Evolutionary conservation across 2,888 invertebrate species (phyloP).

Genomic region (Petrolisthes cinctipes): DNA sequence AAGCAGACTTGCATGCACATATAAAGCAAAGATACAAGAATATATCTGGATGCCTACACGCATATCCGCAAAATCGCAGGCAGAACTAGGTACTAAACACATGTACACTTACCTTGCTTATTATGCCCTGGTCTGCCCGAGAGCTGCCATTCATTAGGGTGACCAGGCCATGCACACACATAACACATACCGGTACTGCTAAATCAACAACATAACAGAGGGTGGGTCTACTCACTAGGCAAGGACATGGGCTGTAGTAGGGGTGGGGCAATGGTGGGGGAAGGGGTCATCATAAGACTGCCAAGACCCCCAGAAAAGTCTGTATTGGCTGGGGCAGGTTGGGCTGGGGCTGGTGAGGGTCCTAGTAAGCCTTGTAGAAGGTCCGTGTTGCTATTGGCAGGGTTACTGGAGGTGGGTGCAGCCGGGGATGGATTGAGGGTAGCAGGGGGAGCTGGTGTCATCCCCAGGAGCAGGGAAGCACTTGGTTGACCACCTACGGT

Average conservation of each 20-base stretch:
- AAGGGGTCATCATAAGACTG: background rate
- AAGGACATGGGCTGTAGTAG: slow-evolving; percentile 26
- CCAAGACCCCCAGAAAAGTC: slow-evolving; percentile 20
- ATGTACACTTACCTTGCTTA: no score
- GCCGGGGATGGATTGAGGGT: slow-evolving; percentile 37
- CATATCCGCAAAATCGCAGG: no score
- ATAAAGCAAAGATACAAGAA: no score
- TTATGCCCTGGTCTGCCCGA: no score
- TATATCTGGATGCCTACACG: no score
- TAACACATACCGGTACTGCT: no score
- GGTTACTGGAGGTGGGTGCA: slow-evolving; percentile 27
- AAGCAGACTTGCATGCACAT: no score
- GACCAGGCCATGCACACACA: no score
- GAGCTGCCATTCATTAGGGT: no score
- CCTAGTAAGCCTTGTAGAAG: slow-evolving; percentile 56
- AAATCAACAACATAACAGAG: background rate
- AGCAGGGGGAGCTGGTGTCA: slow-evolving; percentile 44
- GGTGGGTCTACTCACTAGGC: slow-evolving; percentile 18
- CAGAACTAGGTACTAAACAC: no score
- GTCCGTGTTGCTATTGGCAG: slow-evolving; percentile 53
- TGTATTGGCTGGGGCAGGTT: slow-evolving; percentile 29
- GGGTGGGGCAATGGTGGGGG: background rate
- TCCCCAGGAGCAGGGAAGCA: slow-evolving; percentile 52
- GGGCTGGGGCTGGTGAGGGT: slow-evolving; percentile 32
- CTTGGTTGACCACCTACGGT: slow-evolving; percentile 46